Evolutionary conservation across 2,888 invertebrate species (phyloP).

Genomic region (Autographa pulchrina): DNA sequence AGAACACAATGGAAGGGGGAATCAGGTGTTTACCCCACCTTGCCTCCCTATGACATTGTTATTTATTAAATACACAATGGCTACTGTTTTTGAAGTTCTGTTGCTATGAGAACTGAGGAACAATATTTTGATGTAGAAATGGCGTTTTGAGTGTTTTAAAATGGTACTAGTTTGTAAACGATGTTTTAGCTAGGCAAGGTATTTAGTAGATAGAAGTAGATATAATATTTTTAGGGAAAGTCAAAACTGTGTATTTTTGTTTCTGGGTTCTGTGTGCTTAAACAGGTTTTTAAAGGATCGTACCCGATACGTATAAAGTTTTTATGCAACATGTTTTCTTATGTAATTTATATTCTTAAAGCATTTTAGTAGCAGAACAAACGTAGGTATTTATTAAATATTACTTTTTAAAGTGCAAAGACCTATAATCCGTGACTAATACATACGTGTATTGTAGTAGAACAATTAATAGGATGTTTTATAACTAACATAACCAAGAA

Average conservation of each 20-base stretch:
- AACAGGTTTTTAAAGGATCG: too few relatives aligned
- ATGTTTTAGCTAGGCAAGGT: too few relatives aligned
- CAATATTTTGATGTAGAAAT: too few relatives aligned
- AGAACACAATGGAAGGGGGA: neutral
- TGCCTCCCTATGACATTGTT: neutral
- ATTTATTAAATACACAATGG: neutral
- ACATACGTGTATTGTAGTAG: neutral
- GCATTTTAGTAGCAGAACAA: neutral
- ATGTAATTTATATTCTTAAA: neutral
- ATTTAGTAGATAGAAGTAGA: too few relatives aligned
- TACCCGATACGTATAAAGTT: too few relatives aligned
- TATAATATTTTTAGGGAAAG: too few relatives aligned
- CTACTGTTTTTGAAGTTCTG: neutral
- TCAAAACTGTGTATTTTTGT: too few relatives aligned
- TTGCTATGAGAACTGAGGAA: too few relatives aligned
- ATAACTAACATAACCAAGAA: neutral
- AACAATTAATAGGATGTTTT: neutral
- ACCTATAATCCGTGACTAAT: neutral
- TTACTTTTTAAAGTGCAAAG: neutral
- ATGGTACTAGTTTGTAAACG: too few relatives aligned
- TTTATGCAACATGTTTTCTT: neutral
- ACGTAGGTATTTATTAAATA: neutral
- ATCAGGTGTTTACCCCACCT: conserved; percentile 5
- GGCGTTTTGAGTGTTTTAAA: too few relatives aligned
- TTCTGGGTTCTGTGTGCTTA: too few relatives aligned